Percentiles rank a stretch among this genome's conserved stretches.
Conservation (phyloP, 2,888 invertebrate genomes). For the Phengaris alcon region DNA sequence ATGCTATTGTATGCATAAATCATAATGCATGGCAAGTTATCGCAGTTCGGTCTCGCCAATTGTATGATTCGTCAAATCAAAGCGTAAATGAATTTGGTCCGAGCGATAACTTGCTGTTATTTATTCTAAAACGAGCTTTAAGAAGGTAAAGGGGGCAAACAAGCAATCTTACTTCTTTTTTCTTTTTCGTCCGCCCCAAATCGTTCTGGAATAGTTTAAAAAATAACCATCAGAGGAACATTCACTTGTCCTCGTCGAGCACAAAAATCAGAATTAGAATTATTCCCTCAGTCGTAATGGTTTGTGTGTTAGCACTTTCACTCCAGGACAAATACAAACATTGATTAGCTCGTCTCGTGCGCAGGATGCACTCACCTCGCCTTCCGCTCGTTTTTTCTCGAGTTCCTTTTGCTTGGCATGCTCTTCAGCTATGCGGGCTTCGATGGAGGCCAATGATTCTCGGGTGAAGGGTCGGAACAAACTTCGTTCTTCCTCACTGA, state of each 20-base stretch:
- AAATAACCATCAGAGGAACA: slow-evolving; percentile 64
- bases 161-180: slow-evolving; percentile 97
- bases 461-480: slow-evolving; percentile 99
- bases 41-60: slow-evolving; percentile 67
- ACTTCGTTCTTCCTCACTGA: slow-evolving; percentile 97
- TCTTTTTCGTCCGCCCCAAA: slow-evolving; percentile 98
- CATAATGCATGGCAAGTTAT: slow-evolving; percentile 73
- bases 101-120: slow-evolving; percentile 76
- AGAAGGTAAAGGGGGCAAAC: slow-evolving; percentile 79
- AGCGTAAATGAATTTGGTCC: slow-evolving; percentile 51
- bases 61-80: slow-evolving; percentile 37
- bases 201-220: slow-evolving; percentile 87
- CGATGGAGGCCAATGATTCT: slow-evolving; percentile 96
- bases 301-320: slow-evolving; percentile 41
- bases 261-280: slow-evolving; percentile 19
- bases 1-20: slow-evolving; percentile 67
- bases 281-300: slow-evolving; percentile 32
- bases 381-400: slow-evolving; percentile 97
- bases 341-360: slow-evolving; percentile 28
- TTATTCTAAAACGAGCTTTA: slow-evolving; percentile 76
- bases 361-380: slow-evolving; percentile 84
- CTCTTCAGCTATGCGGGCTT: slow-evolving; percentile 97
- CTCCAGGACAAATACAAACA: slow-evolving; percentile 42
- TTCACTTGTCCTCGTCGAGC: slow-evolving; percentile 31
- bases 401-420: slow-evolving; percentile 97